These are phyloP conservation scores for Eupelmus urozonus DNA, from an alignment of 2,888 invertebrate genomes.

Conservation along the genomic window DNA sequence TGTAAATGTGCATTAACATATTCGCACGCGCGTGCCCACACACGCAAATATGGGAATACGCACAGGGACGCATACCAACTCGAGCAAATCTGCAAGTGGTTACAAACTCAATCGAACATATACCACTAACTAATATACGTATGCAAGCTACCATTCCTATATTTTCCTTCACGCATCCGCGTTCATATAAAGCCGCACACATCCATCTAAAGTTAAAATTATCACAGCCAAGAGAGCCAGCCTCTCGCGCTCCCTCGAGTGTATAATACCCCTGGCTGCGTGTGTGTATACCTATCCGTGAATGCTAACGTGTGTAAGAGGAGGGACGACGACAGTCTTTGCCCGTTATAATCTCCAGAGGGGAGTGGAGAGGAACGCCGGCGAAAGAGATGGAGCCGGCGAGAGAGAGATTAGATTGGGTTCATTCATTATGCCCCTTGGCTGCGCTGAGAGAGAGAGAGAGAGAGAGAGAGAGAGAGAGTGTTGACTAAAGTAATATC, in stretches of 20 bases:
- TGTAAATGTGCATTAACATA: too few relatives aligned
- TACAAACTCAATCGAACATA: too few relatives aligned
- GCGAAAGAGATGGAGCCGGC: not conserved
- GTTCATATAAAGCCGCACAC: too few relatives aligned
- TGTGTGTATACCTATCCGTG: too few relatives aligned
- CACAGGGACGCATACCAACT: not conserved
- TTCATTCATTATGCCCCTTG: conserved; percentile 26
- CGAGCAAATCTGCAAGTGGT: not conserved
- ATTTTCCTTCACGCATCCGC: too few relatives aligned
- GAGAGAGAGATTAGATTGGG: conserved; percentile 20
- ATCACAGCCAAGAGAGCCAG: not conserved
- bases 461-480: not conserved
- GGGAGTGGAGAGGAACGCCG: not conserved
- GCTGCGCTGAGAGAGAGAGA: not conserved
- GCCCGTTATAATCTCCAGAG: not conserved
- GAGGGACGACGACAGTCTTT: not conserved
- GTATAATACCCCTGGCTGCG: too few relatives aligned
- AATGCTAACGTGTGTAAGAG: not conserved
- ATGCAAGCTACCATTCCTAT: too few relatives aligned
- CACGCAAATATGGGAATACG: too few relatives aligned
- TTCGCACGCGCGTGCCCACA: too few relatives aligned
- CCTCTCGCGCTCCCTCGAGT: too few relatives aligned
- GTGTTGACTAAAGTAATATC: conserved; percentile 26
- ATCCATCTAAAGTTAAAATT: not conserved
- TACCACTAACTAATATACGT: too few relatives aligned